Conservation (phyloP, 2,113 vertebrate genomes). For the Acrocephalus kingi region DNA sequence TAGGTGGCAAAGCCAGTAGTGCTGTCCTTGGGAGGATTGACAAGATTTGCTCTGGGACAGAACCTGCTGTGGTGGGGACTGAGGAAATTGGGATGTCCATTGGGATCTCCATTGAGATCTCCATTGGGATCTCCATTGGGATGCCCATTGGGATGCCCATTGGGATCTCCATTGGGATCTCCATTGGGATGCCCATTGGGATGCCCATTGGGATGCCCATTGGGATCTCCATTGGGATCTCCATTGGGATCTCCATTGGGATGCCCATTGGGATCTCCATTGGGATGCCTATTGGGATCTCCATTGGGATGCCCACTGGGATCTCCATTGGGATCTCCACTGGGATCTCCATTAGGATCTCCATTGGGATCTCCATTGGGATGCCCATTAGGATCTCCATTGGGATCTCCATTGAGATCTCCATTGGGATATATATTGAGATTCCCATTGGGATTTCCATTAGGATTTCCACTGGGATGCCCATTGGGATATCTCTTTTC, state of each 20-base stretch:
- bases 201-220: not conserved
- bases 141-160: not conserved
- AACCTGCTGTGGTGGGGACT: not conserved
- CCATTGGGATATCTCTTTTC: not conserved
- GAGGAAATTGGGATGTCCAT: not conserved
- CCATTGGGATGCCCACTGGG: not conserved
- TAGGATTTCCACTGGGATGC: not conserved
- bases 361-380: not conserved
- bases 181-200: not conserved
- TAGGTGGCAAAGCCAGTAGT: not conserved
- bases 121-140: too few species aligned
- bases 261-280: accelerated
- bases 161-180: not conserved
- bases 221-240: not conserved
- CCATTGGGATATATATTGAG: not conserved
- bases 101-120: not conserved
- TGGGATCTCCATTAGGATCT: not conserved
- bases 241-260: too few species aligned
- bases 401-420: too few species aligned
- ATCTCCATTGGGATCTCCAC: not conserved
- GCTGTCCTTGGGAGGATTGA: not conserved
- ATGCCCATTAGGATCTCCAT: not conserved
- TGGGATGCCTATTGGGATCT: not conserved
- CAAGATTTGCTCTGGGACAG: not conserved
- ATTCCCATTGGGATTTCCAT: accelerated